Percentiles rank a stretch among this genome's conserved stretches.
Evolutionary conservation across 1,140 invertebrate genomes (phyloP).

Genomic region (Scaptomyza graminum): DNA sequence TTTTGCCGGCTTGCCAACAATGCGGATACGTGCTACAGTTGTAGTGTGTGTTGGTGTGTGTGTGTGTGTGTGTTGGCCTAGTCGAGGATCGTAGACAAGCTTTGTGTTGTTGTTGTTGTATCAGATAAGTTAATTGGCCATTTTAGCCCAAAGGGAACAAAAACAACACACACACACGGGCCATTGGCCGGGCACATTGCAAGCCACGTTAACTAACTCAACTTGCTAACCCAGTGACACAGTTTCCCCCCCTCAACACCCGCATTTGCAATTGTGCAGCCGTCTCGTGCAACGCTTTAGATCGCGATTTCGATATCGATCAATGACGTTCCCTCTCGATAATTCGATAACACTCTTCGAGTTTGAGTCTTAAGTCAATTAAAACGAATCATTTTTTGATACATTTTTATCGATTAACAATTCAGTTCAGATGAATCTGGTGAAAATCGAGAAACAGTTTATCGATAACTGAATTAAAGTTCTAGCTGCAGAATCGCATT

Average conservation of each 20-base stretch:
- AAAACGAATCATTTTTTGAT: too few relatives aligned
- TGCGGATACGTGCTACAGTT: conserved; percentile 47
- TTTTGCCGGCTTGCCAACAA: conserved; percentile 43
- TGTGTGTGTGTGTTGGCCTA: conserved; percentile 26
- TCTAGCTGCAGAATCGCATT: not conserved
- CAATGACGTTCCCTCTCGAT: not conserved
- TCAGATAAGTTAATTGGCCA: conserved; percentile 80
- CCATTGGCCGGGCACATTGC: conserved; percentile 31
- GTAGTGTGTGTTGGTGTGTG: not conserved
- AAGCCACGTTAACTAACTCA: conserved; percentile 34
- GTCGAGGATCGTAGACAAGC: conserved; percentile 66
- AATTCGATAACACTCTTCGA: not conserved
- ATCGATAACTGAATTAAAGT: too few relatives aligned
- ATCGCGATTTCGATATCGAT: conserved; percentile 34
- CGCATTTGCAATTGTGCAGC: conserved; percentile 2
- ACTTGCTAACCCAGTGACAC: conserved; percentile 69
- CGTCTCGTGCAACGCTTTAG: conserved; percentile 11
- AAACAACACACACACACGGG: conserved; percentile 23
- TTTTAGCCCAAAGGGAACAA: conserved; percentile 75
- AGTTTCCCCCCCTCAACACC: conserved; percentile 58
- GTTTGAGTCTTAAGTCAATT: too few relatives aligned
- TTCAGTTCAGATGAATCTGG: too few relatives aligned
- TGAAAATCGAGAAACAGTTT: too few relatives aligned
- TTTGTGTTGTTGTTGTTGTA: conserved; percentile 42
- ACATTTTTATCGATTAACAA: too few relatives aligned